Percentiles rank a stretch among this genome's conserved stretches.
Conservation (phyloP, 2,797 vertebrate genomes). For the Falco rusticolus region DNA sequence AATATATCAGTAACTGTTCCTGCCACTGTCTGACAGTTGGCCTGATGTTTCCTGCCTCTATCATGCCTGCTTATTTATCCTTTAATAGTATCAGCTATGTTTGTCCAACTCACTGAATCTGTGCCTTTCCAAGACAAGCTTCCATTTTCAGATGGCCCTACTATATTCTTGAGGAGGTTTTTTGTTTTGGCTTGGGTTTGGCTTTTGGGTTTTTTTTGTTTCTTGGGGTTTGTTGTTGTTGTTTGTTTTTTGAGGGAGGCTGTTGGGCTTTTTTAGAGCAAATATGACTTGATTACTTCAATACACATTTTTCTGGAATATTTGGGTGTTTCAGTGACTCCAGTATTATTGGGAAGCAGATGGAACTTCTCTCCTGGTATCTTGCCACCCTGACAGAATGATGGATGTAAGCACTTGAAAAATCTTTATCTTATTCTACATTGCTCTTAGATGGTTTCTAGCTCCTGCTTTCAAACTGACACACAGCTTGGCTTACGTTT, state of each 20-base stretch:
- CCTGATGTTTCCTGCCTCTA: neutral
- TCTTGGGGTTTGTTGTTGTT: neutral
- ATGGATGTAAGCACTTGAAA: constrained; percentile 60
- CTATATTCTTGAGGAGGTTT: neutral
- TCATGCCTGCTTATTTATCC: neutral
- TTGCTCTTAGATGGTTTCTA: constrained; percentile 37
- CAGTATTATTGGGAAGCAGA: constrained; percentile 47
- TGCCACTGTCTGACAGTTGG: neutral
- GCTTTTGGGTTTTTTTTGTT: neutral
- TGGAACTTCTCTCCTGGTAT: constrained; percentile 57
- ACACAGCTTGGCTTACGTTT: neutral
- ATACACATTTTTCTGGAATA: neutral
- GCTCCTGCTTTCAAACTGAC: constrained; percentile 14
- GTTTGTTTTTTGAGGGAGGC: neutral
- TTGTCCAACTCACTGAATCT: neutral
- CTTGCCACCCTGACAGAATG: constrained; percentile 61
- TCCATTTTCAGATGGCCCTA: neutral
- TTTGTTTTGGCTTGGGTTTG: neutral
- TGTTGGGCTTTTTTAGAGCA: neutral
- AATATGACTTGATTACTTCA: neutral
- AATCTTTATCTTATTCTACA: constrained; percentile 53
- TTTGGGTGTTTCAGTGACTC: constrained; percentile 11
- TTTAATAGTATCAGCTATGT: neutral
- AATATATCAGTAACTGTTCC: neutral
- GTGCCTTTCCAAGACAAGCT: neutral